Percentiles rank a stretch among this genome's conserved stretches.
Conservation (phyloP, 2,888 invertebrate genomes). For the Erannis defoliaria region DNA sequence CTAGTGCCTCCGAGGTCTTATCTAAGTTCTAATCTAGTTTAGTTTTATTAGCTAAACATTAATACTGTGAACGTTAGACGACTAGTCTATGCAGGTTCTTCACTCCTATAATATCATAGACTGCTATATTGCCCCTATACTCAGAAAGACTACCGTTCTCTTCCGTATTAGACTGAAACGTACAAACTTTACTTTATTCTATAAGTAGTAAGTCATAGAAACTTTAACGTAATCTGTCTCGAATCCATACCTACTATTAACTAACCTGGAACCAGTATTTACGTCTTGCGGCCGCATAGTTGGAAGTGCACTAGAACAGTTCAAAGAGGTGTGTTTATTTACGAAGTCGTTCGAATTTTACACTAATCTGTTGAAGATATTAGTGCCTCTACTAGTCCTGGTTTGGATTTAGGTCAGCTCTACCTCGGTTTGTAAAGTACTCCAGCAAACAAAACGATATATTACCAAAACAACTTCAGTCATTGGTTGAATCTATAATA, state of each 20-base stretch:
- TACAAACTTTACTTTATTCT: constrained; percentile 22
- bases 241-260: constrained; percentile 43
- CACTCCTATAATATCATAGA: background rate
- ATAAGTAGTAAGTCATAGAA: constrained; percentile 2
- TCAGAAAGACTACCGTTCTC: constrained; percentile 33
- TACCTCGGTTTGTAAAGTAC: background rate
- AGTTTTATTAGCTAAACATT: no score
- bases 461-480: no score
- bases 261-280: constrained; percentile 55
- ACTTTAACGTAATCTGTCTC: constrained; percentile 11
- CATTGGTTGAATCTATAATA: no score
- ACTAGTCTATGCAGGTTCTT: background rate
- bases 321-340: constrained; percentile 41
- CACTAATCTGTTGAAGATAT: background rate
- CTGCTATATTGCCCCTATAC: constrained; percentile 7
- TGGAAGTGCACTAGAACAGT: constrained; percentile 62
- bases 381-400: background rate
- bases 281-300: constrained; percentile 66
- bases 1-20: no score
- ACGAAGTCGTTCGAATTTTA: constrained; percentile 5
- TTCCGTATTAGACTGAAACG: constrained; percentile 34
- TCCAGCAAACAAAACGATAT: background rate
- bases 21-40: no score
- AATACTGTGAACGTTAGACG: no score
- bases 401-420: background rate